Evolutionary conservation across 2,888 invertebrate genomes (phyloP).

Genomic region (Pristionchus maxplancki): DNA sequence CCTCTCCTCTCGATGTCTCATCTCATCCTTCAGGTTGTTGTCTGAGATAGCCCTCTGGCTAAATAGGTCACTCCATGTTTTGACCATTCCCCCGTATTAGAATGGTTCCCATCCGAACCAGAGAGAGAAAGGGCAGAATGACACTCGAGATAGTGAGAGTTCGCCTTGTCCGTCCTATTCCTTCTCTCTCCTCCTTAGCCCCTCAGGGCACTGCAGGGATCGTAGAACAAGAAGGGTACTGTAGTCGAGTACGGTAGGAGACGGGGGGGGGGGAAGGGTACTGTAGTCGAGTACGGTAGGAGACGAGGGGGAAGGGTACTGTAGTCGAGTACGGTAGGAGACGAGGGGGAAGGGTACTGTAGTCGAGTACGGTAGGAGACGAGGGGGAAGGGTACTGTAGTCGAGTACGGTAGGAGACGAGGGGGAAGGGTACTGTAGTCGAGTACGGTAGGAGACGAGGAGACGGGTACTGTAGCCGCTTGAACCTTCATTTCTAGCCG

Average conservation of each 20-base stretch:
- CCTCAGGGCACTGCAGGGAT: neutral
- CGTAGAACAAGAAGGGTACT: neutral
- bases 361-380: neutral
- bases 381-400: neutral
- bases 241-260: neutral
- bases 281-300: neutral
- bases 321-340: neutral
- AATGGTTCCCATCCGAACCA: neutral
- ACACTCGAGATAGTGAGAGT: slow-evolving; percentile 12
- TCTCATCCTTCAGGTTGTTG: neutral
- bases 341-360: neutral
- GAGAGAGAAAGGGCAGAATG: slow-evolving; percentile 26
- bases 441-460: neutral
- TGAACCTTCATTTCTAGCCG: slow-evolving; percentile 35
- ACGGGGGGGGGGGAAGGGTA: neutral
- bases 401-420: too few species aligned
- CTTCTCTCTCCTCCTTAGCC: neutral
- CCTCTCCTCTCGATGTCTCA: slow-evolving; percentile 24
- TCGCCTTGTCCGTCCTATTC: neutral
- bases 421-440: neutral
- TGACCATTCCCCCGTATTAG: neutral
- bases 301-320: neutral
- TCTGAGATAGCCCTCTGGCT: slow-evolving; percentile 26
- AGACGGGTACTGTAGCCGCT: neutral
- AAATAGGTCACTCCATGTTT: slow-evolving; percentile 39